These are phyloP conservation scores for Drosophila varians DNA, from an alignment of 1,140 invertebrate genomes.

Conservation along the genomic window DNA sequence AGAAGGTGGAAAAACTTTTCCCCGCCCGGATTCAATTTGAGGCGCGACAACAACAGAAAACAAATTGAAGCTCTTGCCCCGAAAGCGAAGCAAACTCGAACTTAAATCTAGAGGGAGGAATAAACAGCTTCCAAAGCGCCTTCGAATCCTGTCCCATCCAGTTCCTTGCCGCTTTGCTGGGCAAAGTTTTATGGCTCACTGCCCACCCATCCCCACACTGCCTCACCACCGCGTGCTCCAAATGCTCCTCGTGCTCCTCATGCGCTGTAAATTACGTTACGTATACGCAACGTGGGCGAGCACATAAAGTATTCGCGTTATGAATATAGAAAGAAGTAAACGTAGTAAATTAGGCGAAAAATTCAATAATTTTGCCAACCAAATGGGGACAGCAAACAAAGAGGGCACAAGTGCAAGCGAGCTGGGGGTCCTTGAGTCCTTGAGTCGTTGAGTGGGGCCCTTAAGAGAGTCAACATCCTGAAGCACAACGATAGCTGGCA, in stretches of 20 bases:
- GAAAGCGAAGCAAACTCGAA: conserved; percentile 31
- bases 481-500: conserved; percentile 21
- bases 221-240: not conserved
- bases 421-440: conserved; percentile 3
- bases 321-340: conserved; percentile 65
- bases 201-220: not conserved
- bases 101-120: conserved; percentile 29
- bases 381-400: conserved; percentile 21
- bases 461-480: conserved; percentile 32
- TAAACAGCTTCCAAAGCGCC: not conserved
- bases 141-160: conserved; percentile 5
- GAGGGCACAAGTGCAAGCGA: conserved; percentile 5
- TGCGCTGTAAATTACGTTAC: conserved; percentile 72
- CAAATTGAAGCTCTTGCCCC: conserved; percentile 41
- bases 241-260: not conserved
- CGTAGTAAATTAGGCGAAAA: conserved; percentile 70
- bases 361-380: conserved; percentile 65
- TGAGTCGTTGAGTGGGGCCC: conserved; percentile 12
- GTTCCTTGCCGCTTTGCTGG: conserved; percentile 27
- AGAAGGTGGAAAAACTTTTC: conserved; percentile 38
- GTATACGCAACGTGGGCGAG: conserved; percentile 70
- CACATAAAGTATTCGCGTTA: conserved; percentile 66
- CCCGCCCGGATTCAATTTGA: conserved; percentile 57
- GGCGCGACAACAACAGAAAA: conserved; percentile 38
- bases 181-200: conserved; percentile 45